A percentile compares a stretch with the other conserved stretches of the same genome.
These are phyloP conservation scores for Pteromalus puparum DNA, from an alignment of 1,140 invertebrate species.

Conservation along the genomic window DNA sequence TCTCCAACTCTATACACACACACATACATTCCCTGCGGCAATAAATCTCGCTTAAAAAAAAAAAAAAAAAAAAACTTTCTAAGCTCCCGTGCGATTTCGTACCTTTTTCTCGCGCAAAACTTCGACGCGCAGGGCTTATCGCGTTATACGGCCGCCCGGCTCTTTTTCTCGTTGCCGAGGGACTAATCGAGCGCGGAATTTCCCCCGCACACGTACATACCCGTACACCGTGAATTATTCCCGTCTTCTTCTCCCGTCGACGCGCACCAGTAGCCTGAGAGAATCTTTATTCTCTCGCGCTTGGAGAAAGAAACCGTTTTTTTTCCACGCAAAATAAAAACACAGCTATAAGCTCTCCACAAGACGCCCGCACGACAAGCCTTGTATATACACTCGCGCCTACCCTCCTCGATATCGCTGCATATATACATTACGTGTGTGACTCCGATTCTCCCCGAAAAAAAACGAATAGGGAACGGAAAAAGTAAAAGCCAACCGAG, in stretches of 20 bases:
- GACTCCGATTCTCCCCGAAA: neutral
- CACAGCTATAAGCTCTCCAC: too few relatives aligned
- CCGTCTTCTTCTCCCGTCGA: neutral
- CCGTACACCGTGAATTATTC: neutral
- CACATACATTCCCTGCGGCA: too few relatives aligned
- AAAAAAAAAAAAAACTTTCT: too few relatives aligned
- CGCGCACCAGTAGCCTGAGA: neutral
- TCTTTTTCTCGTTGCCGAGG: slow-evolving; percentile 12
- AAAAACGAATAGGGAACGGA: neutral
- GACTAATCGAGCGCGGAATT: slow-evolving; percentile 34
- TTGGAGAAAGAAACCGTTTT: too few relatives aligned
- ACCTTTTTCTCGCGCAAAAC: neutral
- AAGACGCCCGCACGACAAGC: too few relatives aligned
- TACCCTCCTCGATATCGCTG: neutral
- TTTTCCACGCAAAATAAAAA: neutral
- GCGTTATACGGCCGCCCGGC: neutral
- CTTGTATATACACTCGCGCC: too few relatives aligned
- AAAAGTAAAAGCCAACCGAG: slow-evolving; percentile 11
- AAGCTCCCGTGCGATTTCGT: too few relatives aligned
- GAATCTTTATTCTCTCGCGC: neutral
- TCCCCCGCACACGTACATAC: neutral
- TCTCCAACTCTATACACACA: too few relatives aligned
- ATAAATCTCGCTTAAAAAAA: too few relatives aligned
- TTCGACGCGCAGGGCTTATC: neutral
- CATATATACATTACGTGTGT: too few relatives aligned